Base-by-base conservation (phyloP, 2,888 invertebrate species). In the Zygothrica quintamaculata region DNA sequence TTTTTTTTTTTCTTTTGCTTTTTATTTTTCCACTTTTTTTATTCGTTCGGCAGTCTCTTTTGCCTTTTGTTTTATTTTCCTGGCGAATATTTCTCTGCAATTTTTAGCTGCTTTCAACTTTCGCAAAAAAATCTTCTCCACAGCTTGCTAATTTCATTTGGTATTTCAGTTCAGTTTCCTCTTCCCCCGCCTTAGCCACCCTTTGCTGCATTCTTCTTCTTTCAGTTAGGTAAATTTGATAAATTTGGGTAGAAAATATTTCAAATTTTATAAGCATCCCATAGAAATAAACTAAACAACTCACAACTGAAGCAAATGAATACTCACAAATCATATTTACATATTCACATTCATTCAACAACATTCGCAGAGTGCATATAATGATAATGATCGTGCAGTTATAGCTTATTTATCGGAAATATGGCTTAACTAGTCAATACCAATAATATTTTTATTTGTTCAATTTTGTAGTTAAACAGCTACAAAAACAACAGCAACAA, bases 131-230 rank as follows among this genome's bases (percentile, higher is more conserved):
- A 31, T 57, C 40, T 48, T 12, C 55, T n/a, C n/a, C n/a, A n/a
- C 25, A 53, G 59, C 52, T 70, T 56, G 84, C 80, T 79, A 79
- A 82, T 77, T 77, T 82, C 76, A 73, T 79, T 77, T 72, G 58
- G 64, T 61, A 58, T 61, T 74, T 62, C 36, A 61, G 62, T 75
- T 61, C 44, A 60, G 69, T 79, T 72, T 44, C n/a, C n/a, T n/a
- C n/a, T n/a, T n/a, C n/a, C n/a, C n/a, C n/a, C n/a, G n/a, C n/a
- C n/a, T n/a, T n/a, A n/a, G n/a, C n/a, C n/a, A n/a, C n/a, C n/a
- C n/a, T 42, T 50, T 43, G n/a, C 15, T 2, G n/a, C n/a, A 29
- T 36, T n/a, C 36, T 13, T 13, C 36, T 13, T 13, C 47, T 26
- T 33, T 22, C 47, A 22, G n/a, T 58, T 36, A 43, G 64, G 51